phyloP scores from a whole-genome alignment of 2,113 vertebrate species.

The Otolemur garnettii region DNA sequence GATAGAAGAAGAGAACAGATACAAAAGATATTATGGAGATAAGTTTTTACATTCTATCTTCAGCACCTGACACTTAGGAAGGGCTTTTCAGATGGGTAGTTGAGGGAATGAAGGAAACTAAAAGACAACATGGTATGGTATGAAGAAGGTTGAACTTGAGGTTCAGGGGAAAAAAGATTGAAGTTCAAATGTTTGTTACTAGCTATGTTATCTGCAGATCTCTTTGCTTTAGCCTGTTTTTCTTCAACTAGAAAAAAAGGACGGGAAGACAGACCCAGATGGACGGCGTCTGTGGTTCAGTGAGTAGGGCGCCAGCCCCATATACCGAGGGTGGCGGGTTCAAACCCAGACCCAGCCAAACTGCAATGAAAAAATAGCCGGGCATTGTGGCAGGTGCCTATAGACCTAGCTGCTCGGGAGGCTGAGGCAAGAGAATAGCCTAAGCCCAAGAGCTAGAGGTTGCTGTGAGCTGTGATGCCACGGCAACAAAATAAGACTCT shows the following conservation, averaged over 20 bases:
- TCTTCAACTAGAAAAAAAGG: background rate
- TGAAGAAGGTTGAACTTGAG: background rate
- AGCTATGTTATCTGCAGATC: background rate
- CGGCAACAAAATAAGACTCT: too few relatives aligned
- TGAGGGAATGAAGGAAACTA: background rate
- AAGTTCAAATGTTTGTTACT: background rate
- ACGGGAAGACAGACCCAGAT: background rate
- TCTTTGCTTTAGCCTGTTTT: constrained; percentile 23
- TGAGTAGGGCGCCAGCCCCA: too few relatives aligned
- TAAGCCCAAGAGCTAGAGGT: too few relatives aligned
- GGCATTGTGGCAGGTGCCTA: too few relatives aligned
- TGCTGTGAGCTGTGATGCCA: too few relatives aligned
- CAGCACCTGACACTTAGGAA: background rate
- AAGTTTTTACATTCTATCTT: background rate
- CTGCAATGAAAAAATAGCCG: too few relatives aligned
- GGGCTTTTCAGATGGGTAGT: background rate
- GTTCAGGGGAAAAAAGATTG: background rate
- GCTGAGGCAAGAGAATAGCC: too few relatives aligned
- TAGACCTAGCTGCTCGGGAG: too few relatives aligned
- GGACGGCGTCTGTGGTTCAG: too few relatives aligned
- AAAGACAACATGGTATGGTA: background rate
- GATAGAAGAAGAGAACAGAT: background rate
- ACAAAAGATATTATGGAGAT: background rate
- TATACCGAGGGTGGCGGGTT: too few relatives aligned
- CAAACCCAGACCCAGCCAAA: too few relatives aligned